Evolutionary conservation across 2,797 vertebrate genomes (phyloP).

Genomic region (Sebastes elongatus): DNA sequence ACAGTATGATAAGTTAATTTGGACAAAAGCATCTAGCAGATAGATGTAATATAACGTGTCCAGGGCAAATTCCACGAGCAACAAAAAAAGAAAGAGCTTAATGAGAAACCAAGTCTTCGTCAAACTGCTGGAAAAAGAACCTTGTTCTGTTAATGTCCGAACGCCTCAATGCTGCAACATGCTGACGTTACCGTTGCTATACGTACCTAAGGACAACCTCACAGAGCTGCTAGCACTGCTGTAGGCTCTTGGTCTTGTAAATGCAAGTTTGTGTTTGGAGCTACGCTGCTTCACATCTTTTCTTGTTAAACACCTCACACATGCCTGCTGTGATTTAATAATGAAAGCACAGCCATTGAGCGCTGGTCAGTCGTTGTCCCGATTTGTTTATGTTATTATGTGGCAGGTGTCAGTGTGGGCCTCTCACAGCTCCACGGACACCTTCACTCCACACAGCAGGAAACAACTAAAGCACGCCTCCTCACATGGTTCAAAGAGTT

Average conservation of each 20-base stretch:
- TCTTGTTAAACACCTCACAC: neutral
- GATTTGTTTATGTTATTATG: slow-evolving; percentile 35
- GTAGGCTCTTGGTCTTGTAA: neutral
- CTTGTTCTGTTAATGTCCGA: neutral
- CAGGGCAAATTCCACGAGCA: neutral
- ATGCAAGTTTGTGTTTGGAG: neutral
- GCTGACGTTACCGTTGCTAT: too few species aligned
- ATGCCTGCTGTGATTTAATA: neutral
- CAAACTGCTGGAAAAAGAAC: too few species aligned
- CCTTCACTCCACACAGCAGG: neutral
- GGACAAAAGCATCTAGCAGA: neutral
- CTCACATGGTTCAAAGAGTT: slow-evolving; percentile 13
- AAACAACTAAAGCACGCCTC: neutral
- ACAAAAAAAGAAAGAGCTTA: neutral
- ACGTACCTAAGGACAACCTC: neutral
- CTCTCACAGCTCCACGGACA: neutral
- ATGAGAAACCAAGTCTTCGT: neutral
- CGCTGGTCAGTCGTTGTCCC: neutral
- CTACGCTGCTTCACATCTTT: neutral
- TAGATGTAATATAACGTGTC: neutral
- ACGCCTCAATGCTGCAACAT: neutral
- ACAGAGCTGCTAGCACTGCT: neutral
- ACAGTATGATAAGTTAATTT: neutral
- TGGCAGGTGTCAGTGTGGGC: slow-evolving; percentile 30
- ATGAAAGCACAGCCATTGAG: neutral